phyloP scores from a whole-genome alignment of 1,140 invertebrate genomes.

The Rhynchophorus ferrugineus region DNA sequence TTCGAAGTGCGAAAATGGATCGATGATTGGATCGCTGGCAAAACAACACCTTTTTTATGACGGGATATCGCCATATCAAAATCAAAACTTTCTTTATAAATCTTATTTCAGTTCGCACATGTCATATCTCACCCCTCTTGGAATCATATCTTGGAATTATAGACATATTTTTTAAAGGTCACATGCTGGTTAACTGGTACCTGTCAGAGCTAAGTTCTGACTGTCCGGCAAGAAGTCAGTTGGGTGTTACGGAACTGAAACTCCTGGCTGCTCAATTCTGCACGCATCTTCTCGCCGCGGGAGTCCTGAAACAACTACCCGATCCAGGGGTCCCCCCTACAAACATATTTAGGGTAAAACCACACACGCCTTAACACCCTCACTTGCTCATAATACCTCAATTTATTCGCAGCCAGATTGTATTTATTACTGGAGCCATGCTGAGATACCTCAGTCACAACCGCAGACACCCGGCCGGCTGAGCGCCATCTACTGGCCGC shows the following conservation, averaged over 20 bases:
- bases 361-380: no score
- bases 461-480: conserved; percentile 64
- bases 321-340: conserved; percentile 58
- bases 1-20: no score
- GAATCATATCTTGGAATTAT: no score
- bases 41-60: no score
- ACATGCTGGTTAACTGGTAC: conserved; percentile 86
- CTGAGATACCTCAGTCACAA: conserved; percentile 57
- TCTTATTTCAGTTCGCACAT: no score
- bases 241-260: conserved; percentile 65
- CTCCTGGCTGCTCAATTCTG: conserved; percentile 73
- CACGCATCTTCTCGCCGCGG: conserved; percentile 80
- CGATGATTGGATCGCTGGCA: no score
- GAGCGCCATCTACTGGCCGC: conserved; percentile 38
- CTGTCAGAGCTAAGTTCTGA: conserved; percentile 68
- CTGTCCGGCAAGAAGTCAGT: conserved; percentile 52
- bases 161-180: conserved; percentile 65
- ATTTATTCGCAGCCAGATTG: conserved; percentile 60
- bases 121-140: no score
- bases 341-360: conserved; percentile 70
- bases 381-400: no score
- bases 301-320: conserved; percentile 71
- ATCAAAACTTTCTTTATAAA: no score
- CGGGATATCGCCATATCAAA: no score
- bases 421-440: conserved; percentile 84